Percentiles rank a stretch among this genome's conserved stretches.
These are phyloP conservation scores for Sialis lutaria DNA, from an alignment of 2,888 invertebrate species.

Conservation along the genomic window DNA sequence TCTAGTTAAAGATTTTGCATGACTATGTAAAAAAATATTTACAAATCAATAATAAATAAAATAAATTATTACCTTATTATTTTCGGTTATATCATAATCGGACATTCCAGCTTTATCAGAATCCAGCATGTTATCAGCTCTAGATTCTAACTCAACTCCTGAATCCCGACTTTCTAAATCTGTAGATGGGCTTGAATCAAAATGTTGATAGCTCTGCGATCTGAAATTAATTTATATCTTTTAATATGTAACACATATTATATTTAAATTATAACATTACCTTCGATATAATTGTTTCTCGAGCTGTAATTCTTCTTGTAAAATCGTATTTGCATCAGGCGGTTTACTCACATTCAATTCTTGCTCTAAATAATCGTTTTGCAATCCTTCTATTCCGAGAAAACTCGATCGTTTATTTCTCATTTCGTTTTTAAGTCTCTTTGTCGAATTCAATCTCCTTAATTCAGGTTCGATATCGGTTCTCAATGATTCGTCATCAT, in stretches of 20 bases:
- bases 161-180: constrained; percentile 54
- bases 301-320: constrained; percentile 64
- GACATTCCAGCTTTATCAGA: constrained; percentile 19
- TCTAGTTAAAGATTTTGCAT: no score
- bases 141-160: constrained; percentile 49
- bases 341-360: constrained; percentile 44
- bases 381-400: constrained; percentile 62
- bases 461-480: constrained; percentile 22
- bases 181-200: constrained; percentile 21
- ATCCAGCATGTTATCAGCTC: constrained; percentile 11
- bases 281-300: constrained; percentile 62
- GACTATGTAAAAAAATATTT: no score
- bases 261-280: not conserved
- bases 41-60: no score
- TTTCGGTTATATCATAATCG: constrained; percentile 31
- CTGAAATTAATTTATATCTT: not conserved
- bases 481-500: constrained; percentile 28
- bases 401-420: constrained; percentile 72
- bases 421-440: constrained; percentile 71
- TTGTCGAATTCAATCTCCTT: constrained; percentile 63
- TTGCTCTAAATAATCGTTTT: constrained; percentile 48
- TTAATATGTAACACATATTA: not conserved
- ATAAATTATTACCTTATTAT: not conserved
- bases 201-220: not conserved
- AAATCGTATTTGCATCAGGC: constrained; percentile 61